Base-by-base conservation (phyloP, 1,140 invertebrate genomes). In the Aphis gossypii region DNA sequence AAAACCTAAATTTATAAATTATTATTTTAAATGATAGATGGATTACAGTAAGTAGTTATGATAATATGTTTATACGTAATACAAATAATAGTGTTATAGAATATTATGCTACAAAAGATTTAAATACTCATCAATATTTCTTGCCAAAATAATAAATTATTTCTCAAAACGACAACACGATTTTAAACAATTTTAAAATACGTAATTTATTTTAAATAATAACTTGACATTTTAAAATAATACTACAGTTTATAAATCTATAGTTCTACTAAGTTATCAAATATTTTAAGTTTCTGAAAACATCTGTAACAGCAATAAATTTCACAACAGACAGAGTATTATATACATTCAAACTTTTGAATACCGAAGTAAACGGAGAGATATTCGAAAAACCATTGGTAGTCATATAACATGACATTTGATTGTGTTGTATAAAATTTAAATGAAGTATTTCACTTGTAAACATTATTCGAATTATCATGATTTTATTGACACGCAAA, bases 391-490 rank as follows among this genome's bases (percentile, higher is more conserved):
- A 56, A 56, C 51, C 35, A 76, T n/a, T 30, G 9, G 1, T 56
- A 89, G 35, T 38, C 88, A 25, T 56, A n/a, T 41, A 35, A 38
- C 46, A 44, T 23, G 21, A 38, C 38, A 56, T 89, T 56, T 38
- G 20, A 41, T 38, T 89, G 88, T 88, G 11, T 51, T 54, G n/a
- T 35, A 51, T 48, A 88, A 6, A 9, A n/a, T 76, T 6, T n/a
- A 1, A n/a, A 88, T 18, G 6, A 48, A 48, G 51, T 48, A 87
- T 46, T n/a, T 48, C 25, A 48, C 9, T 30, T 84, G 9, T 46
- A 86, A 48, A 48, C 46, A n/a, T 88, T 88, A 30, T 88, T 88
- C 30, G 46, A 88, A 51, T 88, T 20, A 88, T 35, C 46, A 48
- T 20, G 46, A n/a, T 88, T 88, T 88, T n/a, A 30, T 88, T 88